Percentiles rank a stretch among this genome's conserved stretches.
Conservation (phyloP, 2,888 invertebrate genomes). For the Steromphala cineraria region DNA sequence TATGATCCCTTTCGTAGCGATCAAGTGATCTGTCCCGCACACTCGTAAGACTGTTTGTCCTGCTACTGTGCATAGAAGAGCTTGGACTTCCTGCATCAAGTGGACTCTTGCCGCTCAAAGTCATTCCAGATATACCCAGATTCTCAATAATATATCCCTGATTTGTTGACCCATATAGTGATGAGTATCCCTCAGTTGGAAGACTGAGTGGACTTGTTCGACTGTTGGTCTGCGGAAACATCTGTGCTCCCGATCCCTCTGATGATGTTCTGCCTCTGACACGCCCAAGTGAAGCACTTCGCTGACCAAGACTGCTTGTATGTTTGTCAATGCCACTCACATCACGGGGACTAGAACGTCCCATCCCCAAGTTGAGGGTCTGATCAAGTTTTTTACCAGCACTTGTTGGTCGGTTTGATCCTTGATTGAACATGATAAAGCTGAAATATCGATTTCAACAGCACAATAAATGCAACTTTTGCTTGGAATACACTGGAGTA, state of each 20-base stretch:
- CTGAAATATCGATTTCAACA: no score
- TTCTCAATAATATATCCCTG: slow-evolving; percentile 34
- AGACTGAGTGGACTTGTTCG: slow-evolving; percentile 66
- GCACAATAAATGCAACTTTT: no score
- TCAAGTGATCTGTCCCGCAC: slow-evolving; percentile 71
- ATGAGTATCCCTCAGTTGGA: slow-evolving; percentile 62
- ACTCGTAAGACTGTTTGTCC: slow-evolving; percentile 59
- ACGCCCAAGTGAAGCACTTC: slow-evolving; percentile 17
- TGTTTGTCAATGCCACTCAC: not conserved
- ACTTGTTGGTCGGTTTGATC: not conserved
- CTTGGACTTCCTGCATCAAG: not conserved
- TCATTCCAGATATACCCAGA: slow-evolving; percentile 32
- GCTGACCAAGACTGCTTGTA: not conserved
- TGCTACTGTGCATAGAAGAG: not conserved
- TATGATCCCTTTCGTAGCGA: slow-evolving; percentile 45
- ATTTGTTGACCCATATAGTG: slow-evolving; percentile 49
- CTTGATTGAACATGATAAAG: not conserved
- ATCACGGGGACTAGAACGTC: not conserved
- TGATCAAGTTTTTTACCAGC: slow-evolving; percentile 4
- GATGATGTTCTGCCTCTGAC: slow-evolving; percentile 38
- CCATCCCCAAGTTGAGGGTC: not conserved
- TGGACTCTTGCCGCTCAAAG: slow-evolving; percentile 24
- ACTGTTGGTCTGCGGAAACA: slow-evolving; percentile 27
- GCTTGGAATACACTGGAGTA: no score
- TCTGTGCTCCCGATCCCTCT: slow-evolving; percentile 44